Evolutionary conservation across 2,113 vertebrate genomes (phyloP), one percentile per base, ranked within the genome.

Genomic region (Ophiodon elongatus): DNA sequence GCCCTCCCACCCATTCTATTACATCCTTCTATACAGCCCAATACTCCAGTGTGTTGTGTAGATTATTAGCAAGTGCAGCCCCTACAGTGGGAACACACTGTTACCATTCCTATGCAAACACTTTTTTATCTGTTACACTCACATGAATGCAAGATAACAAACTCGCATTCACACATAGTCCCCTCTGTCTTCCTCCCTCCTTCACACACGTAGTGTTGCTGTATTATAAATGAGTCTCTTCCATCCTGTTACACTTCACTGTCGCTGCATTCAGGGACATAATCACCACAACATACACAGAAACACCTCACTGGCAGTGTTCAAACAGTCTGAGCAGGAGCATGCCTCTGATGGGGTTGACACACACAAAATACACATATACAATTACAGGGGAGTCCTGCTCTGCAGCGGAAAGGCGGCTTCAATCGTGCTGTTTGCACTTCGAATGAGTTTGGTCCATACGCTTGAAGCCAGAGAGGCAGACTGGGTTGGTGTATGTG

Each of bases 161-260:
- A 74, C 37, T 25, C 39, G 47, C 25, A 66, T 50, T 70, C 56
- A 57, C 21, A 50, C 65, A 27, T 0, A 43, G 25, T 25, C 29
- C n/a, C 41, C 74, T 54, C n/a, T 60, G 47, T 54, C 52, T 41
- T 60, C 50, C 43, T 73, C 35, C 33, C 67, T 64, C 56, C 31
- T 59, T n/a, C 52, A 37, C 65, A 56, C 37, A n/a, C 52, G 4
- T 47, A 68, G 33, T 4, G 15, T 41, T 73, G 39, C 82, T 91
- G 76, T 86, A 87, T 92, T 86, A 92, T 74, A 86, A 83, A 93
- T 79, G 50, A 85, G 81, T 71, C 79, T 88, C 85, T 82, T 84
- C 88, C 76, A 65, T 91, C 73, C 86, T 43, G 73, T 83, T 85
- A 74, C 85, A 84, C 85, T 84, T 85, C 72, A 83, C 73, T 78